Percentiles rank a stretch among this genome's conserved stretches.
These are phyloP conservation scores for Rhyacichthys aspro DNA, from an alignment of 2,797 vertebrate genomes.

Conservation along the genomic window DNA sequence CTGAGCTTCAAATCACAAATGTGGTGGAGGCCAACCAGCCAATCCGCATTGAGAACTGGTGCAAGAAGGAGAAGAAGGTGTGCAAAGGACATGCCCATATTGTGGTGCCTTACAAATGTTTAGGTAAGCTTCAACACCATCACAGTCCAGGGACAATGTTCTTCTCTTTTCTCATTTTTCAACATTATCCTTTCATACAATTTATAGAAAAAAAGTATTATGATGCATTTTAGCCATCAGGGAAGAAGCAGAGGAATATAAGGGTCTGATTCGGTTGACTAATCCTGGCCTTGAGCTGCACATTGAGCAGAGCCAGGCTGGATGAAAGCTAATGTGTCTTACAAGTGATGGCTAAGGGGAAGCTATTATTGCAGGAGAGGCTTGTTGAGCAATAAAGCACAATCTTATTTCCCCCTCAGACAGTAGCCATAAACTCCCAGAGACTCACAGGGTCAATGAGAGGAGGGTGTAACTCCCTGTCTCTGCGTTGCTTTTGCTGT, in stretches of 20 bases:
- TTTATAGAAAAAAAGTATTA: slow-evolving; percentile 29
- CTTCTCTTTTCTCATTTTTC: neutral
- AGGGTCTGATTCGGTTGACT: slow-evolving; percentile 59
- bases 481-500: slow-evolving; percentile 21
- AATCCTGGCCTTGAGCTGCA: slow-evolving; percentile 69
- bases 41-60: slow-evolving; percentile 93
- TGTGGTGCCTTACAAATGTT: slow-evolving; percentile 94
- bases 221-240: slow-evolving; percentile 45
- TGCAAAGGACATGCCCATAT: slow-evolving; percentile 91
- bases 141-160: slow-evolving; percentile 11
- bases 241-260: slow-evolving; percentile 57
- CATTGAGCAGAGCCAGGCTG: slow-evolving; percentile 60
- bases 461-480: slow-evolving; percentile 55
- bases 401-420: slow-evolving; percentile 73
- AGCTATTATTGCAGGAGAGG: slow-evolving; percentile 69
- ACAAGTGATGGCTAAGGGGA: slow-evolving; percentile 39
- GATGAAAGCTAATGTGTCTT: slow-evolving; percentile 65
- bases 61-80: slow-evolving; percentile 91
- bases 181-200: slow-evolving; percentile 10
- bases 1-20: slow-evolving; percentile 94
- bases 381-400: slow-evolving; percentile 79
- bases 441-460: slow-evolving; percentile 61
- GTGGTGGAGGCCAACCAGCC: slow-evolving; percentile 95
- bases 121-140: slow-evolving; percentile 83
- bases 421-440: slow-evolving; percentile 67